Base-by-base conservation (phyloP, 2,797 vertebrate species). In the Geotria australis region DNA sequence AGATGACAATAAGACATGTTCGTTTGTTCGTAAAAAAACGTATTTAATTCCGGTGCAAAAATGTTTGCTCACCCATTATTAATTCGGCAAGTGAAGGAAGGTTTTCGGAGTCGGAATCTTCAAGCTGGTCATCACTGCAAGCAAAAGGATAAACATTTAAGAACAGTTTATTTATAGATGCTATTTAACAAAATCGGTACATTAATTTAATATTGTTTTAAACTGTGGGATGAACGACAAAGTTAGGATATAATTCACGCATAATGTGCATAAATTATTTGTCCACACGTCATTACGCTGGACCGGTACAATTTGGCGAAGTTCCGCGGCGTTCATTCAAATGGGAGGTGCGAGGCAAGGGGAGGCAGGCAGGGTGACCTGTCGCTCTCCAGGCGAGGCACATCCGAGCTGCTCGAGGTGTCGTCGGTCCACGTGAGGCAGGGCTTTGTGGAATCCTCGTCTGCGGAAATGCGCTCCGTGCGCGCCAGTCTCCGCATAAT, bases 71-170 rank as follows among this genome's bases (percentile, higher is more conserved):
- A 96, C 91, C 91, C 63, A 83, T 86, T 58, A 89, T 76, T 57
- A 85, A 95, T 74, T 98, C 91, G 1, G 89, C 89, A 70, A 85
- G 79, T 73, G 91, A 98, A 79, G 85, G 91, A 61, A 95, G 88
- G 71, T 24, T 24, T 38, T 98, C 89, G 58, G 85, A 94, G 71
- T 98, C 91, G 46, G 91, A 96, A 73, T 98, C 89, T 68, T 96
- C 91, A 69, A 98, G 66, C 65, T 95, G 77, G 68, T 98, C 91
- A 68, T 98, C 91, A 67, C 91, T 98, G 66, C 56, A 65, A 59
- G 57, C 51, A 67, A 65, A 59, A 63, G 55, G 62, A 57, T 7
- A 63, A 14, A 63, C 12, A 57, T 12, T 24, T 57, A 45, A 12
- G 45, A 59, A 55, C 8, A 11, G n/a, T 59, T 24, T 10, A 12